A percentile compares a stretch with the other conserved stretches of the same genome.
Conservation (phyloP, 2,888 invertebrate genomes). For the Ichneumon xanthorius region DNA sequence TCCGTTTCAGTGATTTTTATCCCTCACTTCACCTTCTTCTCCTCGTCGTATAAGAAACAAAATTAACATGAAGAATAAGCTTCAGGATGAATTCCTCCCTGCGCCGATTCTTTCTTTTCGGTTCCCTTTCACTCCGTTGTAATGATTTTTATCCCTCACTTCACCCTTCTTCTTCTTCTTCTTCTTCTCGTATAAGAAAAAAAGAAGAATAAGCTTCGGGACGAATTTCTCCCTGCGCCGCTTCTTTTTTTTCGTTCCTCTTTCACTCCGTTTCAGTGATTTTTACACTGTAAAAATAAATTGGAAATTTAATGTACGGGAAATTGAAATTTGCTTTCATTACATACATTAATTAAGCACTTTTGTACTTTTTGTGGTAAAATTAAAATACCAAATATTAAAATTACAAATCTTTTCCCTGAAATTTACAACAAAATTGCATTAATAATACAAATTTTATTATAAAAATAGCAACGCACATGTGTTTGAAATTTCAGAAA, state of each 20-base stretch:
- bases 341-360: no score
- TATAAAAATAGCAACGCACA: no score
- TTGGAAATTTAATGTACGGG: no score
- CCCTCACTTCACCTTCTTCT: neutral
- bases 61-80: neutral
- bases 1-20: neutral
- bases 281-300: neutral
- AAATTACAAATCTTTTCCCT: no score
- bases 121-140: neutral
- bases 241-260: neutral
- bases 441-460: no score
- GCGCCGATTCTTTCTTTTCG: constrained; percentile 59
- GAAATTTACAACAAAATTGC: no score
- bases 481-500: no score
- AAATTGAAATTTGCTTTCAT: no score
- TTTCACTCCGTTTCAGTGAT: neutral
- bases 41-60: neutral
- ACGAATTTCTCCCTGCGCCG: constrained; percentile 17
- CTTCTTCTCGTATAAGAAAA: neutral
- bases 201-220: no score
- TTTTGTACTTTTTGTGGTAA: no score
- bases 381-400: no score
- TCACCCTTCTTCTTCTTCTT: constrained; percentile 38
- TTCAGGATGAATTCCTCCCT: constrained; percentile 52
- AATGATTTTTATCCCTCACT: constrained; percentile 11